A percentile compares a stretch with the other conserved stretches of the same genome.
These are phyloP conservation scores for Pachymerium ferrugineum DNA, from an alignment of 2,888 invertebrate genomes.

Conservation along the genomic window DNA sequence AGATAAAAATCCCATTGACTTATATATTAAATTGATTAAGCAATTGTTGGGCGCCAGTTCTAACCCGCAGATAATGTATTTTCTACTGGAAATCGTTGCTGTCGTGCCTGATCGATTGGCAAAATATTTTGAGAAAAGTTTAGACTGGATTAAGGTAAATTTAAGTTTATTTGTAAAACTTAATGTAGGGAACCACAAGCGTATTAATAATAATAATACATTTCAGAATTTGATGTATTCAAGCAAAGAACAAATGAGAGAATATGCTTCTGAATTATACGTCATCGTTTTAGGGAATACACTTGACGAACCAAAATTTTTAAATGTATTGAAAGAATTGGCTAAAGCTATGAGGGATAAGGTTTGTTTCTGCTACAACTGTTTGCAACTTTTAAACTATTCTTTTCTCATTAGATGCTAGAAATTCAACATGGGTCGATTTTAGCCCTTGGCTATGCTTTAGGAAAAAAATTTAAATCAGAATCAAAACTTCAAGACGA, in stretches of 20 bases:
- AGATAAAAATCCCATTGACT: constrained; percentile 41
- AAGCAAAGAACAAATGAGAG: constrained; percentile 70
- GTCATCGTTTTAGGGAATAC: constrained; percentile 63
- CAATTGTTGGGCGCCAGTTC: constrained; percentile 38
- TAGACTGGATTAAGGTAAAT: constrained; percentile 58
- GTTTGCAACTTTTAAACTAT: constrained; percentile 6
- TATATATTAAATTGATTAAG: constrained; percentile 44
- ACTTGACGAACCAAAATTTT: constrained; percentile 52
- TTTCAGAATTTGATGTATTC: constrained; percentile 44
- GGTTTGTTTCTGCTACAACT: constrained; percentile 39
- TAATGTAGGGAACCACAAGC: neutral
- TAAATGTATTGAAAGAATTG: constrained; percentile 55
- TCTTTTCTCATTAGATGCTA: constrained; percentile 51
- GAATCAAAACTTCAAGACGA: neutral
- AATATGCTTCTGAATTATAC: constrained; percentile 66
- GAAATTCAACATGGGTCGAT: constrained; percentile 75
- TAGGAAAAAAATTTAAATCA: neutral
- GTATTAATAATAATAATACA: neutral
- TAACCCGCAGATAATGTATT: constrained; percentile 56
- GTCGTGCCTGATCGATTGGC: constrained; percentile 67
- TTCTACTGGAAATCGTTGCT: constrained; percentile 76
- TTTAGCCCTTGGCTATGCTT: constrained; percentile 63
- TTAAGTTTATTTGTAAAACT: neutral
- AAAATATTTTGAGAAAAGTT: constrained; percentile 57
- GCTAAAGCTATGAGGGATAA: constrained; percentile 54